phyloP scores from a whole-genome alignment of 2,113 vertebrate genomes.

The Epinephelus moara region DNA sequence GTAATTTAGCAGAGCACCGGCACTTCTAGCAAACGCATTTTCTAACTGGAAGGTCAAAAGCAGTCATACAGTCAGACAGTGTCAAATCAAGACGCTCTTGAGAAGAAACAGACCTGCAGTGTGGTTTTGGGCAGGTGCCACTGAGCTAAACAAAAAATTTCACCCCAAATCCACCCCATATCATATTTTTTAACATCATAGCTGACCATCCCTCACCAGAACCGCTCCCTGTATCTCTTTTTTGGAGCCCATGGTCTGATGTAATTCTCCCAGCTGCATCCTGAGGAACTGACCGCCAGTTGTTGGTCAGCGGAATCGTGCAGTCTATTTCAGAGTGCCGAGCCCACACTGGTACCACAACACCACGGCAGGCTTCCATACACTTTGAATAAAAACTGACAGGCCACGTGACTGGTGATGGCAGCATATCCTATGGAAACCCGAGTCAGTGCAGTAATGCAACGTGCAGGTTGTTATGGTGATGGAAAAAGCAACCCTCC shows the following conservation, averaged over 20 bases:
- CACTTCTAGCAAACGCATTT: constrained; percentile 20
- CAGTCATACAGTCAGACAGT: constrained; percentile 23
- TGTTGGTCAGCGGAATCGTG: constrained; percentile 64
- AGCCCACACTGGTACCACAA: constrained; percentile 72
- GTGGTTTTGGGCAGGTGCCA: constrained; percentile 59
- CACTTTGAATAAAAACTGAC: constrained; percentile 58
- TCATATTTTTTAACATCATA: constrained; percentile 56
- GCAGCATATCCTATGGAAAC: constrained; percentile 42
- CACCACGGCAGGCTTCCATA: constrained; percentile 43
- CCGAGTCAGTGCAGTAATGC: constrained; percentile 9
- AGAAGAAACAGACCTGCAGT: constrained; percentile 54
- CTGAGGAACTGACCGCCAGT: constrained; percentile 67
- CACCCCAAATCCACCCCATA: constrained; percentile 55
- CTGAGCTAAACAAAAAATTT: constrained; percentile 42
- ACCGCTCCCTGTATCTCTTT: constrained; percentile 66
- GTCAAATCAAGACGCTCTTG: constrained; percentile 37
- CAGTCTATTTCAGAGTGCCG: constrained; percentile 74
- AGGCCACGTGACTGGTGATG: constrained; percentile 65
- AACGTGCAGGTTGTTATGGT: neutral
- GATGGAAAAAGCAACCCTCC: neutral
- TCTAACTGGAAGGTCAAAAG: constrained; percentile 28
- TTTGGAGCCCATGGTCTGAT: constrained; percentile 67
- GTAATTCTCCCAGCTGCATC: constrained; percentile 74
- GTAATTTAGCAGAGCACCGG: neutral
- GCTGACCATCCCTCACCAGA: constrained; percentile 53